Evolutionary conservation across 2,113 vertebrate genomes (phyloP), one percentile per base, ranked within the genome.

Genomic region (Ondatra zibethicus): DNA sequence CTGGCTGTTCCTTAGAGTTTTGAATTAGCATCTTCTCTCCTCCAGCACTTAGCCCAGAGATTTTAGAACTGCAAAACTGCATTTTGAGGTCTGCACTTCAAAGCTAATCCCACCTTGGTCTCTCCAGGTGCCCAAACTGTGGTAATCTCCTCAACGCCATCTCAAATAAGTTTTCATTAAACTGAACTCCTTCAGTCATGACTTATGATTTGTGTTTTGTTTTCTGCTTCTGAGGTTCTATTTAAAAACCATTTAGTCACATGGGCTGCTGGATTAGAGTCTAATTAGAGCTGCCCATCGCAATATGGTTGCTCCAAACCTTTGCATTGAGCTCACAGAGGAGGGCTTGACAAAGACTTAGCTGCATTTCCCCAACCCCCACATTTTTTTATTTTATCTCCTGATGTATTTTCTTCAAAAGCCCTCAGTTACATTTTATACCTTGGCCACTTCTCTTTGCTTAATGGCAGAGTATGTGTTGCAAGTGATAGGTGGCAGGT

Each of bases 91-190:
- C 86, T 80, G 23, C 70, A 75, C 77, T 72, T 91, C 77, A 75
- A 80, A 96, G 92, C 88, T 45, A 82, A 31, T 13, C 50, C 39
- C 36, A 61, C 65, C 68, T 47, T 78, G 55, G 27, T 23, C 55
- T 92, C 88, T 92, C 88, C 50, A 91, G 80, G 81, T 93, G 52
- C 39, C 45, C 4, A 68, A 81, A 55, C 39, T 45, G 19, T 45
- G 27, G 42, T 33, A 88, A 82, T 84, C 29, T 77, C 61, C 45
- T 12, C 42, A 92, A 5, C 25, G 84, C 86, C 55, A 61, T 91
- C 92, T 95, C 94, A 66, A 87, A 93, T 87, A 81, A 97, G 85
- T 97, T 96, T 95, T 92, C 96, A 94, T 97, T 97, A 95, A 96
- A 91, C 77, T 7, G 33, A 94, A 88, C 70, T 78, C 96, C 78